These are phyloP conservation scores for Wiebesia pumilae DNA, from an alignment of 1,140 invertebrate species.

Conservation along the genomic window DNA sequence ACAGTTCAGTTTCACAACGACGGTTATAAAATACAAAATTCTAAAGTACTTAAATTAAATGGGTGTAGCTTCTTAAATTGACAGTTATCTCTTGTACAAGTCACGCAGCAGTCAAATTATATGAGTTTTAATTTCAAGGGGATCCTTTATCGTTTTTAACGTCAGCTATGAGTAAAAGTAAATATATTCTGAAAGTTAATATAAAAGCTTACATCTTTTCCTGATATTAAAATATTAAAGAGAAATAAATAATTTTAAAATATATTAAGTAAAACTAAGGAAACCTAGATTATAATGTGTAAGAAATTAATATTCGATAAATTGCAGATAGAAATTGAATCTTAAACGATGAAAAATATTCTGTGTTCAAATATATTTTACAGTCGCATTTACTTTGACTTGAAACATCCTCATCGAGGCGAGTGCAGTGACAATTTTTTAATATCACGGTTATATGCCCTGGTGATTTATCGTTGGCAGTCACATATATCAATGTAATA, in stretches of 20 bases:
- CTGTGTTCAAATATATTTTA: conserved; percentile 6
- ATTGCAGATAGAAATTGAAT: too few species aligned
- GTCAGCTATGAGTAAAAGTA: neutral
- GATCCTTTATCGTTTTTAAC: neutral
- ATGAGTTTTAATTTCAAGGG: neutral
- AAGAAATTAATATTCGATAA: too few species aligned
- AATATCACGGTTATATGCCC: neutral
- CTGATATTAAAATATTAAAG: too few species aligned
- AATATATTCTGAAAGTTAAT: neutral
- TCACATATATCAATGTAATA: neutral
- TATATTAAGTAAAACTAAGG: too few species aligned
- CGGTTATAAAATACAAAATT: neutral
- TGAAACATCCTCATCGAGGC: conserved; percentile 29
- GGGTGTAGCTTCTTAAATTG: neutral
- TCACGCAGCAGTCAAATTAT: neutral
- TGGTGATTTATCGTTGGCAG: conserved; percentile 10
- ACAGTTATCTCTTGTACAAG: neutral
- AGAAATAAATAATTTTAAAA: too few species aligned
- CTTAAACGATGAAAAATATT: neutral
- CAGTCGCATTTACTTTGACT: conserved; percentile 13
- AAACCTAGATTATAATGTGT: too few species aligned
- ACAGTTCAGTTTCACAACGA: neutral
- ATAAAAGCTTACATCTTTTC: too few species aligned
- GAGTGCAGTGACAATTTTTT: conserved; percentile 30
- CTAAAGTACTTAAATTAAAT: neutral